A percentile compares a stretch with the other conserved stretches of the same genome.
Conservation (phyloP, 2,113 vertebrate genomes). For the Trochalopteron elliotii region DNA sequence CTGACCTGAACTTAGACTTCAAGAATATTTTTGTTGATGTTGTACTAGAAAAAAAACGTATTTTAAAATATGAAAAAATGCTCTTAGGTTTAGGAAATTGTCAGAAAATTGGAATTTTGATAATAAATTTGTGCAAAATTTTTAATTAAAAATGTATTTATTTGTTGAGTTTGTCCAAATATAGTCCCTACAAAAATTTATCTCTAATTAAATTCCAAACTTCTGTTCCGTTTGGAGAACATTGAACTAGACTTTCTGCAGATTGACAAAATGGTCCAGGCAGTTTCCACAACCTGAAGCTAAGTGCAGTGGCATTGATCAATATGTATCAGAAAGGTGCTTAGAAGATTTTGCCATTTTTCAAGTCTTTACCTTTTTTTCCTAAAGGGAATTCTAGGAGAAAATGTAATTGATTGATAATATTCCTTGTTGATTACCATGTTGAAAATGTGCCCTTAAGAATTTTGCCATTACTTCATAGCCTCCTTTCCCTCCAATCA, state of each 20-base stretch:
- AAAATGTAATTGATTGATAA: not conserved
- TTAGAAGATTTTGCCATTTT: not conserved
- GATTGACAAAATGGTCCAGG: not conserved
- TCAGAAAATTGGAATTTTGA: not conserved
- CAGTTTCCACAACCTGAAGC: not conserved
- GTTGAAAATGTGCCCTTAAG: not conserved
- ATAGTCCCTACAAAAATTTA: not conserved
- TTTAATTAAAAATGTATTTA: not conserved
- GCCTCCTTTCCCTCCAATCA: not conserved
- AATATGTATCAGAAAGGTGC: not conserved
- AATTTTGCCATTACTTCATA: not conserved
- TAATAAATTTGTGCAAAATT: not conserved
- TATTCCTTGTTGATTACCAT: not conserved
- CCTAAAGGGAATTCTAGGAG: not conserved
- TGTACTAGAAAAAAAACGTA: not conserved
- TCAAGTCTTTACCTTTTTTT: not conserved
- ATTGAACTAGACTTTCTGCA: not conserved
- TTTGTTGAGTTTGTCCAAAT: not conserved
- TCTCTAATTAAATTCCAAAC: not conserved
- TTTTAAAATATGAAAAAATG: not conserved
- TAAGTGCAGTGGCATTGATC: not conserved
- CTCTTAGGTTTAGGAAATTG: not conserved
- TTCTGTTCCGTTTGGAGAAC: not conserved
- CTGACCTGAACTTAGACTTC: not conserved
- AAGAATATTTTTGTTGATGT: not conserved